Evolutionary conservation across 2,797 vertebrate species (phyloP), one percentile per base, ranked within the genome.

Genomic region (Mormyrops attenuatus): DNA sequence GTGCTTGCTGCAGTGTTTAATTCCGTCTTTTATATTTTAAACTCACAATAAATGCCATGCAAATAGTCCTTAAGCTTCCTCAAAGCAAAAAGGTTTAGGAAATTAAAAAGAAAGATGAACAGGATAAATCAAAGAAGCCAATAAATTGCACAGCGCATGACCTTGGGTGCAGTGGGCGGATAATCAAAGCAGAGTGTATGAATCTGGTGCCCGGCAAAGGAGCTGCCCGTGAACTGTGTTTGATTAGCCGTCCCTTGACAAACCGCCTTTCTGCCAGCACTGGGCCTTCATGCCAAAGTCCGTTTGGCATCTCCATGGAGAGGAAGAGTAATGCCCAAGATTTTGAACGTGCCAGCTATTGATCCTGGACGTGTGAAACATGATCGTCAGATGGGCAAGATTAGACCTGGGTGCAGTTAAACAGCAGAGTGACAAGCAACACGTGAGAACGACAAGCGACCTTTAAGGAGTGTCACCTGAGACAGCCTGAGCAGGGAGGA

Each of bases 401-500:
- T 47, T 15, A 1, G 73, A 57, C 41, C 91, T 90, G 85, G 91
- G 88, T 11, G 55, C 5, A 52, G 53, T 41, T 13, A 85, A 85
- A 34, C 26, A 55, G 30, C 5, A 41, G 50, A 17, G 34, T 80
- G 73, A 80, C 38, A n/a, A n/a, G 73, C 17, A 26, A 20, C 60
- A 91, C 92, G 91, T 88, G 41, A 90, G 57, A 1, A 60, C 82
- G 90, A 91, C 91, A 90, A 90, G 66, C n/a, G 11, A 90, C 53
- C 50, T 50, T 38, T 34, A 53, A 91, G 77, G 73, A 22, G 20
- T 52, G 41, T 69, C n/a, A 34, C 77, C 9, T 9, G 7, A 38
- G 49, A 7, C 5, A 5, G 41, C 55, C 41, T 3, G 47, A 47
- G 55, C 13, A 50, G 38, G 9, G 22, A 20, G 15, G 20, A 41